phyloP scores from a whole-genome alignment of 2,888 invertebrate genomes.

The Calameuta pallipes region DNA sequence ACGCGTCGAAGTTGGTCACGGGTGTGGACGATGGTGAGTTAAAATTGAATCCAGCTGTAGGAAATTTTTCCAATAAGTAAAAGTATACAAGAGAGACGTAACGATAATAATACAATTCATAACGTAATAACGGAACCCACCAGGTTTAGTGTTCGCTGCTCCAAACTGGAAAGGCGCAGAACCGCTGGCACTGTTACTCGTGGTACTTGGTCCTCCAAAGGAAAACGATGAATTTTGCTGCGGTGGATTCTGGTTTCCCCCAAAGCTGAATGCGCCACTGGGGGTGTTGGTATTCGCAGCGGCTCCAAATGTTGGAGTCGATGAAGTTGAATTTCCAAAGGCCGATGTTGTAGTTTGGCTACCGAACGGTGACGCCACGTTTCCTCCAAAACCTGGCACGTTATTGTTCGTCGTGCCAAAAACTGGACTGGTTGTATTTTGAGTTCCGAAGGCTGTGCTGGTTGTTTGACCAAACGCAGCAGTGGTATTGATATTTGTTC shows the following conservation, averaged over 20 bases:
- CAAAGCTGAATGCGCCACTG: constrained; percentile 38
- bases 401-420: constrained; percentile 25
- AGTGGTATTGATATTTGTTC: constrained; percentile 1
- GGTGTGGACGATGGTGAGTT: constrained; percentile 50
- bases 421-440: constrained; percentile 9
- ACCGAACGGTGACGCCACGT: constrained; percentile 34
- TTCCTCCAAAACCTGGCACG: constrained; percentile 28
- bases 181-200: not conserved
- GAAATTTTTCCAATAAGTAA: not conserved
- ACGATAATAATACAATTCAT: not conserved
- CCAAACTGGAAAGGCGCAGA: constrained; percentile 51
- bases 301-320: constrained; percentile 29
- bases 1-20: constrained; percentile 47
- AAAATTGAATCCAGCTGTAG: constrained; percentile 56
- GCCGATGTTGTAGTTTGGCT: constrained; percentile 25
- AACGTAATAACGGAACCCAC: constrained; percentile 24
- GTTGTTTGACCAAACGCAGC: constrained; percentile 18
- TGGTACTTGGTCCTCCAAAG: constrained; percentile 23
- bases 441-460: constrained; percentile 17
- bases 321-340: constrained; percentile 22
- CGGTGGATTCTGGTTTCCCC: constrained; percentile 29
- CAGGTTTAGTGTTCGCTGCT: constrained; percentile 42
- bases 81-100: not conserved
- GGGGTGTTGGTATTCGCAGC: constrained; percentile 18
- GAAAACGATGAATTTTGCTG: constrained; percentile 31